These are phyloP conservation scores for Ips nitidus DNA, from an alignment of 1,140 invertebrate genomes.

Conservation along the genomic window DNA sequence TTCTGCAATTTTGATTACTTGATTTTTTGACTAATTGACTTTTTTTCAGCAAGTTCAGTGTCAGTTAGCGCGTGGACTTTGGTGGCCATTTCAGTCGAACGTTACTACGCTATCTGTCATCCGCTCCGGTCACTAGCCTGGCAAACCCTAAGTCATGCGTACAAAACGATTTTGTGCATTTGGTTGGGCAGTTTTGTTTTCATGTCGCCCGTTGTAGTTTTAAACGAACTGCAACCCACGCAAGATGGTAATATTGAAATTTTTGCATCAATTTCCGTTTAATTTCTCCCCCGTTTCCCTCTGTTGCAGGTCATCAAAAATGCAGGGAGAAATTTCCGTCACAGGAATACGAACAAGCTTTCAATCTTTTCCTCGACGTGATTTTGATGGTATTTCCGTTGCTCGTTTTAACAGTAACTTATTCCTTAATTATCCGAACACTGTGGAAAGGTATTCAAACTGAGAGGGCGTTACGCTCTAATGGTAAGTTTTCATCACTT, in stretches of 20 bases:
- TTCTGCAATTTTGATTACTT: too few relatives aligned
- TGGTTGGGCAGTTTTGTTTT: conserved; percentile 57
- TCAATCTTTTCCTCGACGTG: conserved; percentile 74
- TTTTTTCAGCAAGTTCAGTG: conserved; percentile 63
- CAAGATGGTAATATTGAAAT: conserved; percentile 53
- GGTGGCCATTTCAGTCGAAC: conserved; percentile 68
- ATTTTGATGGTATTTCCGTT: conserved; percentile 73
- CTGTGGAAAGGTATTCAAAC: conserved; percentile 47
- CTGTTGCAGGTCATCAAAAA: conserved; percentile 56
- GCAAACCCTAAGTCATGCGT: conserved; percentile 68
- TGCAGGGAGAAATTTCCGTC: conserved; percentile 75
- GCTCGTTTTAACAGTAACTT: conserved; percentile 73
- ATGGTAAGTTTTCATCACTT: conserved; percentile 2
- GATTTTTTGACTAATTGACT: background rate
- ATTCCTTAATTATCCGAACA: conserved; percentile 56
- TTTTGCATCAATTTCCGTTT: too few relatives aligned
- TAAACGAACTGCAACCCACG: conserved; percentile 63
- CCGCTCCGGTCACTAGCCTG: conserved; percentile 64
- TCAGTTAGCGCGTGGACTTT: conserved; percentile 67
- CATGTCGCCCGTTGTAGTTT: conserved; percentile 66
- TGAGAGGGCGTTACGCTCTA: conserved; percentile 34
- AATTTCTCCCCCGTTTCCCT: background rate
- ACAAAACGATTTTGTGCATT: conserved; percentile 58
- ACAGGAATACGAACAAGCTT: conserved; percentile 64
- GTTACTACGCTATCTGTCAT: conserved; percentile 72